Evolutionary conservation across 1,140 invertebrate genomes (phyloP).

Genomic region (Calliphora vicina): DNA sequence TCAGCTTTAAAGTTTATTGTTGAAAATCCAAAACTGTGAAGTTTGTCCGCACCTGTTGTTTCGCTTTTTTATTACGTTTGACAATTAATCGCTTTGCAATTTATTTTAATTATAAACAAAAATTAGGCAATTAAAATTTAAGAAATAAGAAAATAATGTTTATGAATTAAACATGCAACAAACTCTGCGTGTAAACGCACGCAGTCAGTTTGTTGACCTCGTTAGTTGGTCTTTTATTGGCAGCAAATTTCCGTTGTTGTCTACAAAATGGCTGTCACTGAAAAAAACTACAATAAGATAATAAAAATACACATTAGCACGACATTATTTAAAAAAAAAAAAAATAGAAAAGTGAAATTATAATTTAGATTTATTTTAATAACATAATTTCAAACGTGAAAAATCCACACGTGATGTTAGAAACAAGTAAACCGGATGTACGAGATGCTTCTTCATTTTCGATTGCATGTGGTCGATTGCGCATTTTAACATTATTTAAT

Average conservation of each 20-base stretch:
- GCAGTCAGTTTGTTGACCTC: slow-evolving; percentile 31
- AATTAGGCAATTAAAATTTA: background rate
- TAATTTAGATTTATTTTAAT: background rate
- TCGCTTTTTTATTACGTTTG: background rate
- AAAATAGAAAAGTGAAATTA: slow-evolving; percentile 23
- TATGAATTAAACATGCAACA: slow-evolving; percentile 18
- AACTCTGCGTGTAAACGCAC: slow-evolving; percentile 24
- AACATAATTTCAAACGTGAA: background rate
- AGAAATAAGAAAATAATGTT: background rate
- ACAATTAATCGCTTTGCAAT: background rate
- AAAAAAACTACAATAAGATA: slow-evolving; percentile 2
- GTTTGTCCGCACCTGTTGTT: background rate
- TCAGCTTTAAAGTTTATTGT: slow-evolving; percentile 2
- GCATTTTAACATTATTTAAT: no score
- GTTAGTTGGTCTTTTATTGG: slow-evolving; percentile 20
- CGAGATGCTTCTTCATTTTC: background rate
- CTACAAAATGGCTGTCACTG: slow-evolving; percentile 22
- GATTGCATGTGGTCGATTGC: background rate
- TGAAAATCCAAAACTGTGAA: background rate
- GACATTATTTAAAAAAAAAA: background rate
- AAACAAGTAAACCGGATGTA: background rate
- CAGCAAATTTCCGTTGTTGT: slow-evolving; percentile 28
- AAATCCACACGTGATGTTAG: slow-evolving; percentile 1
- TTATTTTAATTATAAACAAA: no score
- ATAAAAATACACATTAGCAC: background rate